phyloP scores from a whole-genome alignment of 1,140 invertebrate genomes.

The Papilio xuthus region DNA sequence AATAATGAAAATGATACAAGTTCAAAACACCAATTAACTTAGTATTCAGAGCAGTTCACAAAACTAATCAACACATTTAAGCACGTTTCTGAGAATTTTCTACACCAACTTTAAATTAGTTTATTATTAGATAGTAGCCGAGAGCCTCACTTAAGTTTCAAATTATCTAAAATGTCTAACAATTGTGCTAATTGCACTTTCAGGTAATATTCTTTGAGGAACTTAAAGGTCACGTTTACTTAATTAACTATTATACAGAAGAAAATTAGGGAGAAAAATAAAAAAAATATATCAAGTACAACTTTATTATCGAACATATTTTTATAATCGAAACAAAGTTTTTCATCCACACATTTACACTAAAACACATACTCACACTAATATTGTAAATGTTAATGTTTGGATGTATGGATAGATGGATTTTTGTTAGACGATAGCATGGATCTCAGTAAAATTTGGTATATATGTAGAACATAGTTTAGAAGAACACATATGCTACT shows the following conservation, averaged over 20 bases:
- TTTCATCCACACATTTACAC: background rate
- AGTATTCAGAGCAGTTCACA: background rate
- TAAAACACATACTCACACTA: too few relatives aligned
- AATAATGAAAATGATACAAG: background rate
- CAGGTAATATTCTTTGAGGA: background rate
- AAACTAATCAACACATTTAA: background rate
- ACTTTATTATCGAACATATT: background rate
- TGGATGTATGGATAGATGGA: too few relatives aligned
- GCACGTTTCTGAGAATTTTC: background rate
- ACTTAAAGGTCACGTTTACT: background rate
- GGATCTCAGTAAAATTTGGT: too few relatives aligned
- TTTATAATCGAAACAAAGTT: background rate
- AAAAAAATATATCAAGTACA: background rate
- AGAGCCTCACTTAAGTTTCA: background rate
- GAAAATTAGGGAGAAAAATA: background rate
- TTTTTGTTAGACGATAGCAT: too few relatives aligned
- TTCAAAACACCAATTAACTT: background rate
- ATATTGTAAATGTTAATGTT: too few relatives aligned
- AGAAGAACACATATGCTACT: too few relatives aligned
- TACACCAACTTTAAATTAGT: slow-evolving; percentile 2
- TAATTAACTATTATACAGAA: background rate
- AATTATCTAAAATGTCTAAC: background rate
- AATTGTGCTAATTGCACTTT: background rate
- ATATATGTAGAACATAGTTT: too few relatives aligned
- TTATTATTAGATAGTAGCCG: background rate